Conservation (phyloP, 2,888 invertebrate genomes). For the Lasioglossum marginatum region DNA sequence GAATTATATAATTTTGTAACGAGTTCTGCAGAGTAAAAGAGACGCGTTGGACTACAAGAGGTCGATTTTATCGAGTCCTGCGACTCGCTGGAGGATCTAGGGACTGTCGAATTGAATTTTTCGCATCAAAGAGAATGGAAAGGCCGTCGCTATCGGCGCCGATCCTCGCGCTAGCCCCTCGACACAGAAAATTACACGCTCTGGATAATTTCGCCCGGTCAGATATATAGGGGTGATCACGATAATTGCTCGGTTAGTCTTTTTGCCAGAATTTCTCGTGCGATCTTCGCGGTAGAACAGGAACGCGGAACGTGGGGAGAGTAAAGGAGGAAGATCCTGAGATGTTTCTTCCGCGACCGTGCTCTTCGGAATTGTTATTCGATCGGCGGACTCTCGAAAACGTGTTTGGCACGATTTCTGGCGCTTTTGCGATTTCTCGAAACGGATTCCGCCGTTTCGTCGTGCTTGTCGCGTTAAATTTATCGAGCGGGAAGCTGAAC, state of each 20-base stretch:
- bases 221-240: constrained; percentile 53
- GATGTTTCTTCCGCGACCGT: constrained; percentile 16
- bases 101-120: background rate
- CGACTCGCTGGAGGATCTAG: background rate
- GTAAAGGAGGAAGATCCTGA: background rate
- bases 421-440: background rate
- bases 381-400: background rate
- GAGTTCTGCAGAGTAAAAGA: no score
- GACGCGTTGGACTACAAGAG: no score
- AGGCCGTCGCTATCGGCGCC: constrained; percentile 20
- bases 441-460: background rate
- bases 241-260: constrained; percentile 50
- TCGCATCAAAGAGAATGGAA: background rate
- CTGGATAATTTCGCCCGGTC: constrained; percentile 52
- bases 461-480: constrained; percentile 14
- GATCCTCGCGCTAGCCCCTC: constrained; percentile 23
- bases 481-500: background rate
- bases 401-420: background rate
- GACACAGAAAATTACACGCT: constrained; percentile 71
- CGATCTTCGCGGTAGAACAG: constrained; percentile 12
- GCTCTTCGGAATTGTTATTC: constrained; percentile 1
- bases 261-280: constrained; percentile 40
- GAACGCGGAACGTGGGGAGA: background rate
- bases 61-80: no score
- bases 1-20: no score